A percentile compares a stretch with the other conserved stretches of the same genome.
Conservation (phyloP, 2,797 vertebrate species). For the Galago senegalensis region DNA sequence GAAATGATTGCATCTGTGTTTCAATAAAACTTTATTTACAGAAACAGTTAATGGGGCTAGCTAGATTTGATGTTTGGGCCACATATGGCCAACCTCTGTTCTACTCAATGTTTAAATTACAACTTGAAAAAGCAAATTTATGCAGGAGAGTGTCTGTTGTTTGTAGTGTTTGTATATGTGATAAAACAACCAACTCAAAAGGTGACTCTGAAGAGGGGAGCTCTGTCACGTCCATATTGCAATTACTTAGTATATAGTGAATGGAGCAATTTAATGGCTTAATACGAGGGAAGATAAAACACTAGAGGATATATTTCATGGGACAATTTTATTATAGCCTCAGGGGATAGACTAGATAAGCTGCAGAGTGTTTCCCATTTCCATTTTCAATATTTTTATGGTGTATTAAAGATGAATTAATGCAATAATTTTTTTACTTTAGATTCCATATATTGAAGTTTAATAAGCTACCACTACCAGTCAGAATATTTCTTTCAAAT, state of each 20-base stretch:
- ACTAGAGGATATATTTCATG: conserved; percentile 23
- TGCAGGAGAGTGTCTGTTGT: neutral
- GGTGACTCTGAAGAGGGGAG: neutral
- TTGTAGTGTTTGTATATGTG: neutral
- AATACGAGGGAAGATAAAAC: conserved; percentile 52
- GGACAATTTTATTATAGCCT: conserved; percentile 50
- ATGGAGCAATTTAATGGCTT: conserved; percentile 33
- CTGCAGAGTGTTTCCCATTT: conserved; percentile 35
- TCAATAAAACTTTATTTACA: conserved; percentile 24
- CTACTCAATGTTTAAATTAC: neutral
- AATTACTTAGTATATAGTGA: conserved; percentile 45
- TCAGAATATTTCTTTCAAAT: conserved; percentile 69
- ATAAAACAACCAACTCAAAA: conserved; percentile 50
- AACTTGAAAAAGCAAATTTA: neutral
- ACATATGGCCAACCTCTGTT: neutral
- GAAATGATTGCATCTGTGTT: neutral
- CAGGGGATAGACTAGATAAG: conserved; percentile 5
- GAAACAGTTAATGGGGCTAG: neutral
- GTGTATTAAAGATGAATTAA: conserved; percentile 76
- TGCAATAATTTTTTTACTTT: conserved; percentile 57
- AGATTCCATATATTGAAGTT: conserved; percentile 59
- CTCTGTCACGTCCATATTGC: neutral
- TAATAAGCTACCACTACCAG: conserved; percentile 49
- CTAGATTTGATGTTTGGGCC: neutral
- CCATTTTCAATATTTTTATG: conserved; percentile 70